Percentiles rank a stretch among this genome's conserved stretches.
Conservation (phyloP, 2,888 invertebrate species). For the Halocaridina rubra region DNA sequence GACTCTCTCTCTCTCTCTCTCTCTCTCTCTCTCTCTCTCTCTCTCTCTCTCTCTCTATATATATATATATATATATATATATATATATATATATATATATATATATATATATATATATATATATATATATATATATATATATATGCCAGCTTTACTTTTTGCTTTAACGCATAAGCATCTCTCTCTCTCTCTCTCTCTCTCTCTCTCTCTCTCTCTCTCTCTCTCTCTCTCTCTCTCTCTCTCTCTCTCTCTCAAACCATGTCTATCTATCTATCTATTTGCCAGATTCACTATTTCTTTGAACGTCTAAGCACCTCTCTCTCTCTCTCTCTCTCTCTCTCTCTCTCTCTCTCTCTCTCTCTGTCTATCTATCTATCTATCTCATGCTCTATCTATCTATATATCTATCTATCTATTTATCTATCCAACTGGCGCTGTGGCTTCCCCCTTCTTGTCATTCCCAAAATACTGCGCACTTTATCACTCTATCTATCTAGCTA, state of each 20-base stretch:
- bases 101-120: not conserved
- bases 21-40: not conserved
- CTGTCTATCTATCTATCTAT: not conserved
- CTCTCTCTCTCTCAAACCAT: not conserved
- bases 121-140: not conserved
- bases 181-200: not conserved
- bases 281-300: too few relatives aligned
- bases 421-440: too few relatives aligned
- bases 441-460: too few relatives aligned
- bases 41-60: not conserved
- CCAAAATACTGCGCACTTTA: too few relatives aligned
- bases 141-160: too few relatives aligned
- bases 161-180: too few relatives aligned
- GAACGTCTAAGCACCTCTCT: too few relatives aligned
- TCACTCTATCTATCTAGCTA: too few relatives aligned
- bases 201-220: constrained; percentile 9
- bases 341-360: not conserved
- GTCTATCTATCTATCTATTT: not conserved
- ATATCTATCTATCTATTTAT: not conserved
- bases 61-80: not conserved
- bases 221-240: not conserved
- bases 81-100: not conserved
- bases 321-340: not conserved
- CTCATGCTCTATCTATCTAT: not conserved
- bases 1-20: not conserved